Evolutionary conservation across 1,140 invertebrate species (phyloP).

Genomic region (Drosophila sucinea): DNA sequence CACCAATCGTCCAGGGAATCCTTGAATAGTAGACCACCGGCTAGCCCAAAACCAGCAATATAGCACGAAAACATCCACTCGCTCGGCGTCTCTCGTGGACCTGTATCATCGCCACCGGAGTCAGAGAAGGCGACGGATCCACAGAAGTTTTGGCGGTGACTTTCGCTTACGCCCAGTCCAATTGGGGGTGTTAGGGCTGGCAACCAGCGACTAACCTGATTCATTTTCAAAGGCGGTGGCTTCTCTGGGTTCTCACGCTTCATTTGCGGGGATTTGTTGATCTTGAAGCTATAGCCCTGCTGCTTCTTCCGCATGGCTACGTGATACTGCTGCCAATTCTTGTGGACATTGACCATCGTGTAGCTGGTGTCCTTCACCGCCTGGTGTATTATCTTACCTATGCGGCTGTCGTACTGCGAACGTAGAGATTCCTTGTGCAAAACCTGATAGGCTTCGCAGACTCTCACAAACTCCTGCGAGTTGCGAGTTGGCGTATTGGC

Average conservation of each 20-base stretch:
- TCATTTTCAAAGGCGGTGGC: neutral
- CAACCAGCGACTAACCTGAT: neutral
- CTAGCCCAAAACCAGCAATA: conserved; percentile 23
- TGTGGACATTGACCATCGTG: conserved; percentile 21
- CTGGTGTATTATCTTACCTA: neutral
- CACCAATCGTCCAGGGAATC: neutral
- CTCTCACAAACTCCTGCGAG: conserved; percentile 45
- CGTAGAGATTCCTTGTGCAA: conserved; percentile 34
- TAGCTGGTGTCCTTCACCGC: conserved; percentile 4
- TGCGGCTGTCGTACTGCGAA: conserved; percentile 19
- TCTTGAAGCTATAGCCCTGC: conserved; percentile 15
- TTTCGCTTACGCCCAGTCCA: neutral
- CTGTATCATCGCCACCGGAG: neutral
- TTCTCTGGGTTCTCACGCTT: neutral
- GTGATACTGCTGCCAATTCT: conserved; percentile 46
- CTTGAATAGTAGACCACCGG: conserved; percentile 12
- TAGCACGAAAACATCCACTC: conserved; percentile 1
- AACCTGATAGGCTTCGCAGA: conserved; percentile 60
- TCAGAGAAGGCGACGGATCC: neutral
- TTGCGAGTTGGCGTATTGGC: conserved; percentile 17
- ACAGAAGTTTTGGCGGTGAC: neutral
- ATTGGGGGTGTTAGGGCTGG: neutral
- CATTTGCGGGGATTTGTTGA: neutral
- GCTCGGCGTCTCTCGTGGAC: neutral
- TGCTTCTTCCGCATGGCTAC: conserved; percentile 44